Percentiles rank a stretch among this genome's conserved stretches.
Evolutionary conservation across 2,113 vertebrate species (phyloP).

Genomic region (Rostratula benghalensis): DNA sequence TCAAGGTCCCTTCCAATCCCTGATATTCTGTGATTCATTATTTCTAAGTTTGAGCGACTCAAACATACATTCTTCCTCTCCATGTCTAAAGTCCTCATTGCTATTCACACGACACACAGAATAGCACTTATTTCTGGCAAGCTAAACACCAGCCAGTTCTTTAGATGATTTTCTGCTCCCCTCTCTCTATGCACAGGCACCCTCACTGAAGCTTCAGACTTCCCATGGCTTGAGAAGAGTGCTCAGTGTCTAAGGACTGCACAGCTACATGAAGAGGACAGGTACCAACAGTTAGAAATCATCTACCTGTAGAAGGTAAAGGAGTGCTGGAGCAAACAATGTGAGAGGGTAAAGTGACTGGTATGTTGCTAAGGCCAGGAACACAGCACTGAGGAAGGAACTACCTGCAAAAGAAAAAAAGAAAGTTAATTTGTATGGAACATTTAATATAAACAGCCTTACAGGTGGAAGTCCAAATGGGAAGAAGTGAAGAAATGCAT

Average conservation of each 20-base stretch:
- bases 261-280: not conserved
- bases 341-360: conserved; percentile 95
- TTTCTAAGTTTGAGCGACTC: not conserved
- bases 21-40: no score
- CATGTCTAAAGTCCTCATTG: not conserved
- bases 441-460: not conserved
- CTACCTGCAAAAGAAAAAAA: conserved; percentile 80
- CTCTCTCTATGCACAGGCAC: not conserved
- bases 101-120: not conserved
- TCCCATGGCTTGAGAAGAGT: not conserved
- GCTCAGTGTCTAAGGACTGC: not conserved
- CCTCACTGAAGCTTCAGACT: not conserved
- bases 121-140: not conserved
- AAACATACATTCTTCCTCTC: not conserved
- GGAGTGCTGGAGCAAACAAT: conserved; percentile 87
- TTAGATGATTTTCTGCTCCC: not conserved
- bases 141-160: not conserved
- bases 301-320: conserved; percentile 88
- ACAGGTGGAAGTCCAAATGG: not conserved
- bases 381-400: conserved; percentile 91
- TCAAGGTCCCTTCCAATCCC: no score
- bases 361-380: conserved; percentile 93
- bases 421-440: not conserved
- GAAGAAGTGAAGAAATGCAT: not conserved
- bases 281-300: not conserved